Evolutionary conservation across 2,797 vertebrate species (phyloP).

Genomic region (Falco peregrinus): DNA sequence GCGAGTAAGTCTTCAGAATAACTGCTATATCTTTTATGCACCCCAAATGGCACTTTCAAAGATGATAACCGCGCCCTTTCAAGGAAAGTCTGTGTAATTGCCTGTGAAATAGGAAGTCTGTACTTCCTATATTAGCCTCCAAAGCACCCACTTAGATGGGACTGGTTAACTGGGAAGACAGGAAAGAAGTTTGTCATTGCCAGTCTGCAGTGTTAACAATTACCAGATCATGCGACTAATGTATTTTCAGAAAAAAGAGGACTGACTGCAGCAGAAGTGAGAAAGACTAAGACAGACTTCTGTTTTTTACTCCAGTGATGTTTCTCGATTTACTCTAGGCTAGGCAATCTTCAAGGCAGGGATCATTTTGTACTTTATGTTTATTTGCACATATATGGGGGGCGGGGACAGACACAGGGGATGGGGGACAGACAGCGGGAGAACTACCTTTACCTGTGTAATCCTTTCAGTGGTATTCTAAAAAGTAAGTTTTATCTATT

Average conservation of each 20-base stretch:
- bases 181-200: conserved; percentile 13
- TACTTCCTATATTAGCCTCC: conserved; percentile 37
- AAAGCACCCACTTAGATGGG: not conserved
- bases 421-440: too few relatives aligned
- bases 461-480: not conserved
- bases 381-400: not conserved
- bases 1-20: not conserved
- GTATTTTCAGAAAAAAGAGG: not conserved
- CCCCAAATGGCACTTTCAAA: not conserved
- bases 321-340: not conserved
- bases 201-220: not conserved
- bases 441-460: not conserved
- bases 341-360: not conserved
- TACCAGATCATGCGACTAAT: not conserved
- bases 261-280: not conserved
- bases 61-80: not conserved
- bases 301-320: not conserved
- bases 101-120: conserved; percentile 3
- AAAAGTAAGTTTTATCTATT: not conserved
- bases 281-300: not conserved
- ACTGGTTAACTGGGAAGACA: not conserved
- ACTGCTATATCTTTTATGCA: not conserved
- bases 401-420: too few relatives aligned
- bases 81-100: not conserved
- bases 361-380: not conserved